Conservation (phyloP, 1,140 invertebrate genomes). For the Parasteatoda tepidariorum region DNA sequence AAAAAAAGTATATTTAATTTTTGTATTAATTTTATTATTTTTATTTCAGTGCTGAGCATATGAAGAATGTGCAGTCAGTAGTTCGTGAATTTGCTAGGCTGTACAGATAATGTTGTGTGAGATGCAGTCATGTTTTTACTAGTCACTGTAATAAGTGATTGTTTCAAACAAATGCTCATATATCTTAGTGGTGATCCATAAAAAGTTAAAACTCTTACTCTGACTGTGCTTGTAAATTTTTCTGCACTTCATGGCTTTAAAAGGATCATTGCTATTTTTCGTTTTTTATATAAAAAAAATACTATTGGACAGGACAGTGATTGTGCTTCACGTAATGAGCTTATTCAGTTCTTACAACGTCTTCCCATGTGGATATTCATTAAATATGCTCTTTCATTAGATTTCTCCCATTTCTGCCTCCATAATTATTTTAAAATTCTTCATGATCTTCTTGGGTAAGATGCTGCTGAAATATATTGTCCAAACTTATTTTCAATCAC, state of each 20-base stretch:
- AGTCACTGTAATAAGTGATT: constrained; percentile 51
- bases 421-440: too few species aligned
- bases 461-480: too few species aligned
- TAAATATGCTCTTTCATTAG: constrained; percentile 4
- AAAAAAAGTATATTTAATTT: too few species aligned
- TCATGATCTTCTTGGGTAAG: too few species aligned
- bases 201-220: constrained; percentile 18
- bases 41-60: constrained; percentile 75
- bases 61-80: constrained; percentile 77
- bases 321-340: constrained; percentile 44
- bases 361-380: constrained; percentile 36
- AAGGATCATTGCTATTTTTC: background rate
- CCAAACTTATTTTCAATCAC: too few species aligned
- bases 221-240: too few species aligned
- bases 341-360: constrained; percentile 49
- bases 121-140: constrained; percentile 1
- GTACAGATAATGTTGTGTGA: constrained; percentile 75
- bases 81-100: constrained; percentile 81
- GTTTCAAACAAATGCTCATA: constrained; percentile 45
- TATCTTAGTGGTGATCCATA: background rate
- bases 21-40: constrained; percentile 62
- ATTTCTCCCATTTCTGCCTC: background rate
- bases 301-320: constrained; percentile 10
- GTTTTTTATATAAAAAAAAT: background rate
- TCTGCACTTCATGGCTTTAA: constrained; percentile 8